These are phyloP conservation scores for Chrysoperla carnea DNA, from an alignment of 1,140 invertebrate genomes.

Conservation along the genomic window DNA sequence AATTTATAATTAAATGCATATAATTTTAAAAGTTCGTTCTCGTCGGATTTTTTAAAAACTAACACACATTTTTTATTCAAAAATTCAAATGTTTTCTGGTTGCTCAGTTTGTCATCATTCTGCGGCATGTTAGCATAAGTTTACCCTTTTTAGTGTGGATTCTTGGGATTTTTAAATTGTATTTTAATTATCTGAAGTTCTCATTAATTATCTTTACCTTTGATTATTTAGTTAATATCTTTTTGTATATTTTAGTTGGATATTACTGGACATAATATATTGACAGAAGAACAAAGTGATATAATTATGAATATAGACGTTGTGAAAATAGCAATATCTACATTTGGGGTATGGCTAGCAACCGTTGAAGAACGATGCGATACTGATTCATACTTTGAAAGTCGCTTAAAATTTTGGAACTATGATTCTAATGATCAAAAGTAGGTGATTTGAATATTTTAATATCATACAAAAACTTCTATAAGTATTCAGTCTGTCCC, in stretches of 20 bases:
- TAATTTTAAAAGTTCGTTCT: no score
- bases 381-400: constrained; percentile 36
- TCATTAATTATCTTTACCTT: background rate
- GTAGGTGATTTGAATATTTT: constrained; percentile 30
- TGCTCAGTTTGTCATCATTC: no score
- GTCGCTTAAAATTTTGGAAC: constrained; percentile 65
- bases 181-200: no score
- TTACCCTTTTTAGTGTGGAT: no score
- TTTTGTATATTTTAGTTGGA: constrained; percentile 40
- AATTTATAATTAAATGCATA: no score
- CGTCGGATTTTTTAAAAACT: no score
- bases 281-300: constrained; percentile 38
- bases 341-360: constrained; percentile 55
- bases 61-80: no score
- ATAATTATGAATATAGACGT: constrained; percentile 51
- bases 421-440: constrained; percentile 40
- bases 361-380: constrained; percentile 51
- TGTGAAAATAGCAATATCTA: constrained; percentile 42
- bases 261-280: constrained; percentile 52
- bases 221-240: background rate
- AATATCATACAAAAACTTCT: no score
- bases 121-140: no score
- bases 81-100: no score
- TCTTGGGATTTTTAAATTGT: no score
- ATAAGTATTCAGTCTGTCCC: no score